Conservation (phyloP, 2,888 invertebrate genomes). For the Drosophila paramelanica region DNA sequence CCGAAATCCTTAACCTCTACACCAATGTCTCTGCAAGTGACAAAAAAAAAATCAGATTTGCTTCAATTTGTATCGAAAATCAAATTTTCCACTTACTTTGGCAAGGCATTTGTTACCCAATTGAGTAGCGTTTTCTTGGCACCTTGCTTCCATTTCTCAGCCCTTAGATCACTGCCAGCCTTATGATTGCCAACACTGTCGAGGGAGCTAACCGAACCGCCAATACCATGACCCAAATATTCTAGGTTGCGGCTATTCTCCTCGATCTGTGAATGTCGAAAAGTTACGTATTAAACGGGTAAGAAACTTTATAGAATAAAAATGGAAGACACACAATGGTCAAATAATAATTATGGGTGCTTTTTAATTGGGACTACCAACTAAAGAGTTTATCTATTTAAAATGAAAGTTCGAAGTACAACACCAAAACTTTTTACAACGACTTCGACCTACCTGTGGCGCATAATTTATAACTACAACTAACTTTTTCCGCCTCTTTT, state of each 20-base stretch:
- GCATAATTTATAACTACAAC: constrained; percentile 85
- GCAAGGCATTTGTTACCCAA: constrained; percentile 97
- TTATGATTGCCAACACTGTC: constrained; percentile 89
- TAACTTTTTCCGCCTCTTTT: constrained; percentile 85
- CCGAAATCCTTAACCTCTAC: constrained; percentile 97
- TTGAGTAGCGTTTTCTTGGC: constrained; percentile 95
- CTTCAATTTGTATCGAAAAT: background rate
- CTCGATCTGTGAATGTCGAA: constrained; percentile 90
- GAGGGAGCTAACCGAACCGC: constrained; percentile 92
- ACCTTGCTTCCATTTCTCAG: constrained; percentile 93
- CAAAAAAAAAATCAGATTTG: background rate
- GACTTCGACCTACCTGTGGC: constrained; percentile 82
- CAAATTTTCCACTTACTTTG: constrained; percentile 87
- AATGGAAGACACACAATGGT: constrained; percentile 11
- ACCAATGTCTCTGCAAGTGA: constrained; percentile 90
- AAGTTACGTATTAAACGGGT: constrained; percentile 1
- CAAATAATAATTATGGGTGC: constrained; percentile 56
- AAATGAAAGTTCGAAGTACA: constrained; percentile 46
- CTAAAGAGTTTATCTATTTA: constrained; percentile 45
- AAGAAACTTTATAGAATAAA: background rate
- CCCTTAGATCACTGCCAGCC: constrained; percentile 86
- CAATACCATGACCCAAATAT: constrained; percentile 91
- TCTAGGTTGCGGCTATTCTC: constrained; percentile 96
- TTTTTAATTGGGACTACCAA: constrained; percentile 57
- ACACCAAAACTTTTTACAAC: constrained; percentile 55